Conservation (phyloP, 1,140 invertebrate genomes). For the Metopolophium dirhodum region DNA sequence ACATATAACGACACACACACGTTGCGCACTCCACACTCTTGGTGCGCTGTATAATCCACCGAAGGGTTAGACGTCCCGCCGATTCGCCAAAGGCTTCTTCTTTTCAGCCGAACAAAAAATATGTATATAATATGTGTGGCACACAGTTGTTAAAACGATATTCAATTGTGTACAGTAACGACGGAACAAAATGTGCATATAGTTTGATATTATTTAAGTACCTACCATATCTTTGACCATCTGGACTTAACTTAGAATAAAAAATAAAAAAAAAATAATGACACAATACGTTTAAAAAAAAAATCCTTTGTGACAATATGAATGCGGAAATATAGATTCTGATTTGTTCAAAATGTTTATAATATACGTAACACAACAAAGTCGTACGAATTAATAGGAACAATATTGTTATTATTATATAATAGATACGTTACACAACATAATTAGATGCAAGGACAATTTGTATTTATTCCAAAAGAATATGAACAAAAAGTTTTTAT, state of each 20-base stretch:
- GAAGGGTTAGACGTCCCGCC: conserved; percentile 43
- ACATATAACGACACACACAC: not conserved
- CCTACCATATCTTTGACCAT: not conserved
- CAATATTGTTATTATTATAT: too few species aligned
- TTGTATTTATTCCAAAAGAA: not conserved
- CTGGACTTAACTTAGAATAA: not conserved
- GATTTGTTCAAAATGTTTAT: not conserved
- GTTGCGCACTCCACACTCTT: not conserved
- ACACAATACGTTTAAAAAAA: not conserved
- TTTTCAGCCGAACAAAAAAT: not conserved
- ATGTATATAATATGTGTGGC: not conserved
- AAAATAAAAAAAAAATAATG: not conserved
- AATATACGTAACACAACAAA: too few species aligned
- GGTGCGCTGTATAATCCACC: not conserved
- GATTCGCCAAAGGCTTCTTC: conserved; percentile 46
- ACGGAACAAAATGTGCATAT: conserved; percentile 27
- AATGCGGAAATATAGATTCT: not conserved
- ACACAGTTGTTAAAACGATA: conserved; percentile 22
- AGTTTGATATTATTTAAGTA: not conserved
- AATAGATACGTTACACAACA: too few species aligned
- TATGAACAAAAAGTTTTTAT: not conserved
- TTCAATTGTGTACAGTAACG: not conserved
- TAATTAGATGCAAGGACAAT: too few species aligned
- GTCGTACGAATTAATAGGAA: too few species aligned
- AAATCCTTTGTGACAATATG: not conserved